Conservation (phyloP, 2,113 vertebrate species). For the Myotis lucifugus region DNA sequence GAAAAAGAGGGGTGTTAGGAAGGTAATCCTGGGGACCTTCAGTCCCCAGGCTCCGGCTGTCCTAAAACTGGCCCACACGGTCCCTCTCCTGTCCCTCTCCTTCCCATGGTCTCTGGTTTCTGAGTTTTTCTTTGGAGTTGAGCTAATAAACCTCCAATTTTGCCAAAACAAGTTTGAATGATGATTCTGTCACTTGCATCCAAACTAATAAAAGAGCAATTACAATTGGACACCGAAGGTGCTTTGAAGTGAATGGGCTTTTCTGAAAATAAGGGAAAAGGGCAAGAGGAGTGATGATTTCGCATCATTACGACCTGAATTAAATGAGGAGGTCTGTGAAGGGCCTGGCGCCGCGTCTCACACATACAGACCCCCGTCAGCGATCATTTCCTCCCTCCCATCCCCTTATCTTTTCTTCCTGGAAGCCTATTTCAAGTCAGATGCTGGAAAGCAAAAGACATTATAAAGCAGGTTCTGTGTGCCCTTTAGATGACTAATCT, state of each 20-base stretch:
- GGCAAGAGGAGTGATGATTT: neutral
- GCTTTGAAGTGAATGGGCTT: constrained; percentile 4
- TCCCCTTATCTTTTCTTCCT: constrained; percentile 5
- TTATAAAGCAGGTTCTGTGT: neutral
- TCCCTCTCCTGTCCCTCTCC: neutral
- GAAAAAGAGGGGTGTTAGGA: neutral
- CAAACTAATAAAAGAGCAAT: neutral
- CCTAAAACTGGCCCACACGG: neutral
- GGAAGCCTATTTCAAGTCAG: constrained; percentile 38
- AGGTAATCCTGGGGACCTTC: no score
- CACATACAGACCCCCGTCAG: rapidly evolving
- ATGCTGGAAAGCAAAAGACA: constrained; percentile 15
- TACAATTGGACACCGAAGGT: neutral
- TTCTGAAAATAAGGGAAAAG: constrained; percentile 28
- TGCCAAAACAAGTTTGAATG: neutral
- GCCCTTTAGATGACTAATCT: constrained; percentile 41
- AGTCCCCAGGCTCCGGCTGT: neutral
- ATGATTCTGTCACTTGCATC: neutral
- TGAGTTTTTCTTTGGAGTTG: neutral
- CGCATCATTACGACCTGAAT: neutral
- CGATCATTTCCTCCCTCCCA: neutral
- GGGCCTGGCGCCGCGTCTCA: rapidly evolving
- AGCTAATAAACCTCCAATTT: neutral
- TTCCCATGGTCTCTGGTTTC: neutral
- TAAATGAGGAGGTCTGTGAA: neutral